Evolutionary conservation across 1,140 invertebrate species (phyloP).

Genomic region (Papilio aristodemus): DNA sequence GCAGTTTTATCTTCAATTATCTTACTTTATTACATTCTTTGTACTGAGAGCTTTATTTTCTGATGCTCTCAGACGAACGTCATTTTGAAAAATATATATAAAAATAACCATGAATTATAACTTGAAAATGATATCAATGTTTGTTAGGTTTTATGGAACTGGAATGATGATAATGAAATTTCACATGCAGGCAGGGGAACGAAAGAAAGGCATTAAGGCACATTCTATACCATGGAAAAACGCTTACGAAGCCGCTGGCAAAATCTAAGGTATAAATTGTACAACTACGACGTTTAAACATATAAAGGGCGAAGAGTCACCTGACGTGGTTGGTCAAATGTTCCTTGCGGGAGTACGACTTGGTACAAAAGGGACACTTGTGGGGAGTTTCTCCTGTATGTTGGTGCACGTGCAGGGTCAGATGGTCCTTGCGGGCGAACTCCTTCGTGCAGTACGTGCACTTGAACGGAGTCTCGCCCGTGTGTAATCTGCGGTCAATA

Average conservation of each 20-base stretch:
- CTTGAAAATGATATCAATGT: too few species aligned
- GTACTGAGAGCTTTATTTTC: too few species aligned
- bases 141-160: too few species aligned
- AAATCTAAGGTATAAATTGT: not conserved
- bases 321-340: slow-evolving; percentile 89
- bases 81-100: too few species aligned
- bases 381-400: slow-evolving; percentile 89
- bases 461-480: slow-evolving; percentile 87
- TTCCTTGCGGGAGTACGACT: slow-evolving; percentile 90
- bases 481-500: slow-evolving; percentile 86
- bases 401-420: slow-evolving; percentile 88
- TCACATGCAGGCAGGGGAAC: not conserved
- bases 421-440: slow-evolving; percentile 92
- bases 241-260: not conserved
- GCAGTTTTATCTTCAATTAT: too few species aligned
- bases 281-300: not conserved
- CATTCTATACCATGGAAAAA: not conserved
- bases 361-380: slow-evolving; percentile 88
- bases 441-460: slow-evolving; percentile 86
- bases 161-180: not conserved
- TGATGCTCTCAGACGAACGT: too few species aligned
- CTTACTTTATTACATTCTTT: too few species aligned
- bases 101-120: too few species aligned
- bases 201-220: not conserved
- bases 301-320: slow-evolving; percentile 44